Base-by-base conservation (phyloP, 2,797 vertebrate species). In the Sebastes baramenuke region DNA sequence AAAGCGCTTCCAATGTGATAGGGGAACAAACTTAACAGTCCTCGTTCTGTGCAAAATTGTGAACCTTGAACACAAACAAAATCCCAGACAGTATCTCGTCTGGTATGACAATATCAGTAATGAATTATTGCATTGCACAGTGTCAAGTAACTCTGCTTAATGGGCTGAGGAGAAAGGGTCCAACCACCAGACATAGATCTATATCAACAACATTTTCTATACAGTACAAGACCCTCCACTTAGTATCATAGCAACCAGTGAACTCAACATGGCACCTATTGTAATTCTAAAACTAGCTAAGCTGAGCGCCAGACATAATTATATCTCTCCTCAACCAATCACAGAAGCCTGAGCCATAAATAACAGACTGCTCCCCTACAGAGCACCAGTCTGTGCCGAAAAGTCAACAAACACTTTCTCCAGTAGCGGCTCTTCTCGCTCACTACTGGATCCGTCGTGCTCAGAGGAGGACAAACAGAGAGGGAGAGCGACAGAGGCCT, bases 391-490 rank as follows among this genome's bases (percentile, higher is more conserved):
- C 89, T 90, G 85, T 81, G 86, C 86, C 29, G 72, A 92, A 94
- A 95, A 95, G 89, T 95, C 93, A 95, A 94, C 93, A 95, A 94
- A 92, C 87, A 89, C 91, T 94, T 93, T 94, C 88, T 88, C 87
- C 89, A 85, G 89, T 70, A 86, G 91, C 79, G 20, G 82, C 87
- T 89, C 87, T 84, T 36, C 42, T 46, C 16, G 78, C 66, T 93
- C 89, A 73, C 88, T 87, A 86, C 87, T 90, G 87, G 80, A 92
- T 84, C 79, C 38, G 68, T 77, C 72, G 67, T 62, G 72, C 86
- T 86, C 71, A 67, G 80, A 81, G 70, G 69, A 89, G 85, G 81
- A 82, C 68, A 78, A 76, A 86, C 62, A 81, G 61, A 73, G 46
- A 60, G 67, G 55, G 80, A 71, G 78, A 32, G 88, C 81, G 80